Evolutionary conservation across 2,888 invertebrate genomes (phyloP).

Genomic region (Dolomedes plantarius): DNA sequence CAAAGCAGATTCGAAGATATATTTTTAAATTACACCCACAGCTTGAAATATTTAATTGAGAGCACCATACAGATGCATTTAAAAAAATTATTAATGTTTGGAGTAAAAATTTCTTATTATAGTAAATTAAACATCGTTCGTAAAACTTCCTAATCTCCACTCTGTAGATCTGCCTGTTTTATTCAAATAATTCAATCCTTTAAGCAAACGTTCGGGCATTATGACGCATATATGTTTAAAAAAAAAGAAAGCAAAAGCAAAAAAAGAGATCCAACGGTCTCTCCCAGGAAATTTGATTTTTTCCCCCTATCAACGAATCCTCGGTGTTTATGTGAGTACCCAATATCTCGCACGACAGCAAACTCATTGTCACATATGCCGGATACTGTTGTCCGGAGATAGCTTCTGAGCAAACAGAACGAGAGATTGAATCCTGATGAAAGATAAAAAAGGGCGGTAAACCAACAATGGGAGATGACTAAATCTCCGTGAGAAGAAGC

Average conservation of each 20-base stretch:
- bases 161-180: no score
- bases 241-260: no score
- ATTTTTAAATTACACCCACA: no score
- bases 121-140: no score
- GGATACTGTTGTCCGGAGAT: conserved; percentile 45
- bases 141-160: no score
- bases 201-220: conserved; percentile 25
- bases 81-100: no score
- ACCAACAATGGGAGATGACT: conserved; percentile 51
- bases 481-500: conserved; percentile 64
- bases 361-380: conserved; percentile 28
- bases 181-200: conserved; percentile 29
- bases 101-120: no score
- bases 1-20: no score
- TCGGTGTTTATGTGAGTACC: conserved; percentile 14
- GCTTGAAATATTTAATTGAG: no score
- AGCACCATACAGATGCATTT: no score
- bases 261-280: conserved; percentile 15
- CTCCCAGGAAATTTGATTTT: conserved; percentile 18
- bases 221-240: neutral
- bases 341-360: conserved; percentile 8
- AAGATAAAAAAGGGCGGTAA: conserved; percentile 50
- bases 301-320: neutral
- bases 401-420: conserved; percentile 61
- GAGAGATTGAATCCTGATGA: conserved; percentile 43